A percentile compares a stretch with the other conserved stretches of the same genome.
These are phyloP conservation scores for Mongoloraphidia duomilia DNA, from an alignment of 2,888 invertebrate genomes.

Conservation along the genomic window DNA sequence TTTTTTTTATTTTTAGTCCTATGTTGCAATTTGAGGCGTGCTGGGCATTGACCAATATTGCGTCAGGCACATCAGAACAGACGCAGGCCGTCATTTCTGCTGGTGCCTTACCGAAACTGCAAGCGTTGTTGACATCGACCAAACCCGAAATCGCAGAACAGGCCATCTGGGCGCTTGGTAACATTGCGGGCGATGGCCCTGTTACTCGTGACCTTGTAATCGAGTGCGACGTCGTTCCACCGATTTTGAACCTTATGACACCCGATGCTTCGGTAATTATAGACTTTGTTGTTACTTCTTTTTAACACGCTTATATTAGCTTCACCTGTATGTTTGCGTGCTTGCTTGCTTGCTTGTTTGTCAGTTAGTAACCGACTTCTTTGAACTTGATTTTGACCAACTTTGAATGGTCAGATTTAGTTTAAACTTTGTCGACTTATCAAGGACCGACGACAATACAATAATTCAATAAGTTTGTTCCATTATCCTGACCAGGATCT, in stretches of 20 bases:
- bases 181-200: conserved; percentile 87
- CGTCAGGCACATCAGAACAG: conserved; percentile 85
- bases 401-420: too few relatives aligned
- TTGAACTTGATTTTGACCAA: too few relatives aligned
- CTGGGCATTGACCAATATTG: conserved; percentile 96
- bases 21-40: conserved; percentile 87
- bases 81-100: conserved; percentile 74
- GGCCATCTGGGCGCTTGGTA: conserved; percentile 96
- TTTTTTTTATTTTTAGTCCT: conserved; percentile 34
- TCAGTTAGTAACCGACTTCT: too few relatives aligned
- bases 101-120: conserved; percentile 75
- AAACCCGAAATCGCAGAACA: conserved; percentile 69
- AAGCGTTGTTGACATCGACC: conserved; percentile 52
- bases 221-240: conserved; percentile 50
- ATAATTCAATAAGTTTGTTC: too few relatives aligned
- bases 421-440: too few relatives aligned
- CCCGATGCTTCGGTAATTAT: conserved; percentile 38
- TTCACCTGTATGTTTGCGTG: too few relatives aligned
- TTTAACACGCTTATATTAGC: too few relatives aligned
- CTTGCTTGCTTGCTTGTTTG: too few relatives aligned
- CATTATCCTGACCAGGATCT: too few relatives aligned
- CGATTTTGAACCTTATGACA: conserved; percentile 51
- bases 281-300: not conserved
- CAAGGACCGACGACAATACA: too few relatives aligned
- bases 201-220: conserved; percentile 71